Conservation (phyloP, 2,797 vertebrate species). For the Phyllotis vaccarum region DNA sequence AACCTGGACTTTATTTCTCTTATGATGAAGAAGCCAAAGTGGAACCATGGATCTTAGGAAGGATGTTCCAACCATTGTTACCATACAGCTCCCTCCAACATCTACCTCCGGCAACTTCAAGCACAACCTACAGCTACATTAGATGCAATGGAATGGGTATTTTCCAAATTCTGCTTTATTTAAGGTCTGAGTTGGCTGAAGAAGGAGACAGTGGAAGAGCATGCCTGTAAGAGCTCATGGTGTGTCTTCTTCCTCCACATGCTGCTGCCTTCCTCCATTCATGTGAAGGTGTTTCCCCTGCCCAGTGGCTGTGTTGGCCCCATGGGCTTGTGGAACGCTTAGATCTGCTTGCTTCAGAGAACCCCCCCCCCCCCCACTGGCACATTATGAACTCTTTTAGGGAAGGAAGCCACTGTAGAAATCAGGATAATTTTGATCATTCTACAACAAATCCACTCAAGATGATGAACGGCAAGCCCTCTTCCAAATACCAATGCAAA, state of each 20-base stretch:
- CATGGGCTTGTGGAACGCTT: not conserved
- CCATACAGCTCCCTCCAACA: not conserved
- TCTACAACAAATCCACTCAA: not conserved
- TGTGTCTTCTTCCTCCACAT: not conserved
- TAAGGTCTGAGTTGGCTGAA: not conserved
- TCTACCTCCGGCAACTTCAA: not conserved
- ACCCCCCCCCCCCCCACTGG: too few species aligned
- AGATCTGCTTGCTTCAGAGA: not conserved
- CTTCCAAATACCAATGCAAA: not conserved
- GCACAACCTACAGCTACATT: not conserved
- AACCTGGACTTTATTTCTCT: not conserved
- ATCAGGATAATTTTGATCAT: not conserved
- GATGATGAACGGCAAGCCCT: not conserved
- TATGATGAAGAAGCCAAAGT: not conserved
- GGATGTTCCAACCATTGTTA: not conserved
- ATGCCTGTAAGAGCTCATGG: not conserved
- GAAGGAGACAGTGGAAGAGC: not conserved
- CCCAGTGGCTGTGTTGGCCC: accelerated
- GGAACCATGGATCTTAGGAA: not conserved
- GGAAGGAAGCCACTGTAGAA: not conserved
- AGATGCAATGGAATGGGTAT: not conserved
- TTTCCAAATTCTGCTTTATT: constrained; percentile 15
- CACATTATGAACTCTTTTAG: not conserved
- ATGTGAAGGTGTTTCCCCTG: not conserved
- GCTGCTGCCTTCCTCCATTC: not conserved